Evolutionary conservation across 2,113 vertebrate species (phyloP).

Genomic region (Percopsis transmontana): DNA sequence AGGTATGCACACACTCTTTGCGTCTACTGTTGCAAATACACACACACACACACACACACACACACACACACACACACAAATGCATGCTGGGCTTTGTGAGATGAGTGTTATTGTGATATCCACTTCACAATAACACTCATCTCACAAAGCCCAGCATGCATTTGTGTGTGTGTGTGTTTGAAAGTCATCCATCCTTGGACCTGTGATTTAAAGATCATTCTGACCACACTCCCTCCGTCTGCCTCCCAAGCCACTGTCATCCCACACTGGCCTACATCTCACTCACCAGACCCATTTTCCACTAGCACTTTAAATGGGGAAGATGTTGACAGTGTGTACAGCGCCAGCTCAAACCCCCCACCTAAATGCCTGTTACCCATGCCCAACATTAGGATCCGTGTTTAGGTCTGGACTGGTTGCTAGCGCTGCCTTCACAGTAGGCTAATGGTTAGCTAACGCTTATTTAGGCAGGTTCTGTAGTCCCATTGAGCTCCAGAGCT

Average conservation of each 20-base stretch:
- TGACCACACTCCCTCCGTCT: constrained; percentile 61
- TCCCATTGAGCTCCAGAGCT: too few relatives aligned
- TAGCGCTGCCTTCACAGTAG: constrained; percentile 33
- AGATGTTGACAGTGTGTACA: constrained; percentile 29
- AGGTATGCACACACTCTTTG: neutral
- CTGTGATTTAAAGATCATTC: constrained; percentile 74
- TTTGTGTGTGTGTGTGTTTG: constrained; percentile 11
- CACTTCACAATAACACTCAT: constrained; percentile 70
- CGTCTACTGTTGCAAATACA: neutral
- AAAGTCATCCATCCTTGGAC: constrained; percentile 65
- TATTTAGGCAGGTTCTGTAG: too few relatives aligned
- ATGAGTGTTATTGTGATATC: constrained; percentile 66
- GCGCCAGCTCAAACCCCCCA: constrained; percentile 23
- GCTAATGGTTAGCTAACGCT: neutral
- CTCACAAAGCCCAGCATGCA: constrained; percentile 50
- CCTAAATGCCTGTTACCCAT: constrained; percentile 34
- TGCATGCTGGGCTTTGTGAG: constrained; percentile 50
- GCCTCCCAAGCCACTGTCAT: constrained; percentile 55
- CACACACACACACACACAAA: constrained; percentile 11
- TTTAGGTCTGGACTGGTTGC: too few relatives aligned
- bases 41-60: neutral
- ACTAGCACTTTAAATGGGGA: constrained; percentile 20
- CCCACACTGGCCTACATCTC: constrained; percentile 33
- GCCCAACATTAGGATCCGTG: neutral
- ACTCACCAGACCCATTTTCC: constrained; percentile 45